phyloP scores from a whole-genome alignment of 2,888 invertebrate species.

The Amiota minor region DNA sequence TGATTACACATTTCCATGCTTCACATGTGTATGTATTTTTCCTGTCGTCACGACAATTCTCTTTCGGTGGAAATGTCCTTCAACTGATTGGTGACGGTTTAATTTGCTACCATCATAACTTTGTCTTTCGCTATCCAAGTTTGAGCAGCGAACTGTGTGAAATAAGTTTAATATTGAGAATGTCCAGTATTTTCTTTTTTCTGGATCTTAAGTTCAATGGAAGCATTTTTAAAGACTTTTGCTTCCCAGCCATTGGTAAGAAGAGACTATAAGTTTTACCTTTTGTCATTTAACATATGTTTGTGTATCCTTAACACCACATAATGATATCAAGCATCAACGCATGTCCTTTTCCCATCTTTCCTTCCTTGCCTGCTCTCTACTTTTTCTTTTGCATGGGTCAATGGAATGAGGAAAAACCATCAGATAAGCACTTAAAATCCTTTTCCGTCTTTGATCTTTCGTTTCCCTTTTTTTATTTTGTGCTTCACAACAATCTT shows the following conservation, averaged over 20 bases:
- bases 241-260: background rate
- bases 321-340: slow-evolving; percentile 27
- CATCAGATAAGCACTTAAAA: slow-evolving; percentile 22
- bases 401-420: background rate
- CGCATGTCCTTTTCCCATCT: slow-evolving; percentile 1
- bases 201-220: no score
- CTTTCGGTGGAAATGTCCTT: slow-evolving; percentile 23
- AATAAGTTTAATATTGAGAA: no score
- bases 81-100: slow-evolving; percentile 49
- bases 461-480: slow-evolving; percentile 5
- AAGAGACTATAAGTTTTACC: slow-evolving; percentile 19
- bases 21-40: background rate
- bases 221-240: no score
- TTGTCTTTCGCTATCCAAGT: slow-evolving; percentile 30
- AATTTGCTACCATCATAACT: slow-evolving; percentile 47
- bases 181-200: no score
- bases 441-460: slow-evolving; percentile 20
- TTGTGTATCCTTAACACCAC: slow-evolving; percentile 14
- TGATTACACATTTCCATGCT: background rate
- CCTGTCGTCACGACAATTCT: slow-evolving; percentile 37
- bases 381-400: background rate
- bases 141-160: background rate
- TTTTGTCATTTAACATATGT: slow-evolving; percentile 23
- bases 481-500: background rate
- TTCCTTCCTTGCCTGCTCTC: slow-evolving; percentile 1